Conservation (phyloP, 1,140 invertebrate genomes). For the Pentalonia nigronervosa region DNA sequence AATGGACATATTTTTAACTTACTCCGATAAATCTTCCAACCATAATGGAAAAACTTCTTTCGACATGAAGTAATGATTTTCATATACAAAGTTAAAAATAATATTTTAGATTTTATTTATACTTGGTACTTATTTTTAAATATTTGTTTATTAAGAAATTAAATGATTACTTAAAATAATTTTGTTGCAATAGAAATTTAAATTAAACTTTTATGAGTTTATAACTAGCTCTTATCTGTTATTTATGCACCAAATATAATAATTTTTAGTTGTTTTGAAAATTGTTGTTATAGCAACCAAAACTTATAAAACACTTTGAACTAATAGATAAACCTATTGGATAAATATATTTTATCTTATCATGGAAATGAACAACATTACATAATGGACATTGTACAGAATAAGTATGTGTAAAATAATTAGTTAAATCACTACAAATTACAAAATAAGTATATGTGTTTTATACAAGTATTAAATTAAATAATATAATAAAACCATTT, state of each 20-base stretch:
- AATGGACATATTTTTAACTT: neutral
- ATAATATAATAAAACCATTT: neutral
- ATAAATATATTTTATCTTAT: conserved; percentile 50
- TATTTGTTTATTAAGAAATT: neutral
- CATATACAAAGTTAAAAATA: conserved; percentile 16
- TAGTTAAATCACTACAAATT: neutral
- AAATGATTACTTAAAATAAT: neutral
- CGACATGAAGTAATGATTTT: conserved; percentile 50
- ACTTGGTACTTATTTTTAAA: neutral
- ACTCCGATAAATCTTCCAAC: conserved; percentile 61
- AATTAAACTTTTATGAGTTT: neutral
- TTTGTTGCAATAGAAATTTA: neutral
- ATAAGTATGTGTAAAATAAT: neutral
- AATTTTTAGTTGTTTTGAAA: conserved; percentile 44
- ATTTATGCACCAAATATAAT: conserved; percentile 33
- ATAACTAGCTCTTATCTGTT: conserved; percentile 39
- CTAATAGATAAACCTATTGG: conserved; percentile 24
- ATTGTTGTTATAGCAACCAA: conserved; percentile 42
- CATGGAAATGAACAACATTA: neutral
- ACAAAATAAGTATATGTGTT: neutral
- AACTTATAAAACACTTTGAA: neutral
- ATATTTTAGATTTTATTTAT: neutral
- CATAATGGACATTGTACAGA: neutral
- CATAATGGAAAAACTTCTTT: conserved; percentile 60
- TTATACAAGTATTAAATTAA: neutral